Conservation (phyloP, 1,140 invertebrate species). For the Plodia interpunctella region DNA sequence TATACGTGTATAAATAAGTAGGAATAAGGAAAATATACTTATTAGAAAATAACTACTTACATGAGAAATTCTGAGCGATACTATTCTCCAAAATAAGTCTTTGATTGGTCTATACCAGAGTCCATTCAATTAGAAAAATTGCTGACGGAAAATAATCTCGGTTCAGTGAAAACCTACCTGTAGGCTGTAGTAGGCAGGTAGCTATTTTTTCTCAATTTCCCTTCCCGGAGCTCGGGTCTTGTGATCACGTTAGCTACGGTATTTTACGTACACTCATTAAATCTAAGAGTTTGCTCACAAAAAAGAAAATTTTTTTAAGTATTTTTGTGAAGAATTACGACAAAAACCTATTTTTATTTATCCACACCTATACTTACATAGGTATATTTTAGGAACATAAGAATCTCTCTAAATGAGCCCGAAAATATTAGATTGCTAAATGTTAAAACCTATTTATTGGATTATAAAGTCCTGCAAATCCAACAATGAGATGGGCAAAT, state of each 20-base stretch:
- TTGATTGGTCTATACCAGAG: slow-evolving; percentile 23
- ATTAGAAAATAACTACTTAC: too few relatives aligned
- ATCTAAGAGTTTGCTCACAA: not conserved
- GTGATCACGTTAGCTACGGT: slow-evolving; percentile 15
- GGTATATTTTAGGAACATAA: too few relatives aligned
- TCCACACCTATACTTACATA: too few relatives aligned
- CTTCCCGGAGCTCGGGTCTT: slow-evolving; percentile 6
- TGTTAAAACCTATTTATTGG: too few relatives aligned
- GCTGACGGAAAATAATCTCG: slow-evolving; percentile 23
- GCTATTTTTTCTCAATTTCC: slow-evolving; percentile 12
- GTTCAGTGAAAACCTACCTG: slow-evolving; percentile 10
- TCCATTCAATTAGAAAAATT: slow-evolving; percentile 26
- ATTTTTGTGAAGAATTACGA: not conserved
- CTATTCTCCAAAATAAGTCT: not conserved
- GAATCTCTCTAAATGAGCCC: too few relatives aligned
- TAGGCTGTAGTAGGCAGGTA: too few relatives aligned
- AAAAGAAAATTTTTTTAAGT: not conserved
- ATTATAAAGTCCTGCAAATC: too few relatives aligned
- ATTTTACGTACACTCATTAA: slow-evolving; percentile 14
- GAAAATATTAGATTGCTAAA: too few relatives aligned
- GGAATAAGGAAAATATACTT: too few relatives aligned
- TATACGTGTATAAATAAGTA: too few relatives aligned
- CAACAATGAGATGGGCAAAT: too few relatives aligned
- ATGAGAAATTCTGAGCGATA: not conserved
- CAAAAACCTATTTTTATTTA: not conserved